These are phyloP conservation scores for Rhynchopsitta pachyrhyncha DNA, from an alignment of 2,113 vertebrate species.

Conservation along the genomic window DNA sequence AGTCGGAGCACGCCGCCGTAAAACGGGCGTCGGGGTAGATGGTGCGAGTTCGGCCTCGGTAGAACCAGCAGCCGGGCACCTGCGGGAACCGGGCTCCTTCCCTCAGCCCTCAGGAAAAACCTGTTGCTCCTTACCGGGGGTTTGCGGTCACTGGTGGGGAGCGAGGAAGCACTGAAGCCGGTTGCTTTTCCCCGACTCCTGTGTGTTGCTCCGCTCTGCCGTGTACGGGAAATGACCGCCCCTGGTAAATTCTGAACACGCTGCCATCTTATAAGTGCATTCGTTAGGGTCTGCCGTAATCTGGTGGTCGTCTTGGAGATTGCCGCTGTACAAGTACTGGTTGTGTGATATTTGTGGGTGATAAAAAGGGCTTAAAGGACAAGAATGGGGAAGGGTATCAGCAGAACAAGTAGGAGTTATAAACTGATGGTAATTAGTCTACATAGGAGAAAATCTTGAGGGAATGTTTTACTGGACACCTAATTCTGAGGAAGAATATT, in stretches of 20 bases:
- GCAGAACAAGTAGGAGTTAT: background rate
- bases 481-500: background rate
- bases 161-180: accelerated
- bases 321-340: accelerated
- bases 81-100: accelerated
- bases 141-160: too few relatives aligned
- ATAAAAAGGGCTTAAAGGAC: background rate
- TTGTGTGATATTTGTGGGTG: background rate
- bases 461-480: background rate
- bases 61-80: background rate
- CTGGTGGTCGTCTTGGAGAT: background rate
- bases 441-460: background rate
- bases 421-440: background rate
- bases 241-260: background rate
- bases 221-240: accelerated
- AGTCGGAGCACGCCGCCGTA: background rate
- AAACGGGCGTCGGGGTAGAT: too few relatives aligned
- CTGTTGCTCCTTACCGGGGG: accelerated
- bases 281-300: too few relatives aligned
- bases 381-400: background rate
- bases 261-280: accelerated
- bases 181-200: accelerated
- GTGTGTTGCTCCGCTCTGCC: accelerated
- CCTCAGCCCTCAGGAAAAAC: background rate
- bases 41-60: background rate